phyloP scores from a whole-genome alignment of 2,113 vertebrate genomes.

The Ciconia boyciana region DNA sequence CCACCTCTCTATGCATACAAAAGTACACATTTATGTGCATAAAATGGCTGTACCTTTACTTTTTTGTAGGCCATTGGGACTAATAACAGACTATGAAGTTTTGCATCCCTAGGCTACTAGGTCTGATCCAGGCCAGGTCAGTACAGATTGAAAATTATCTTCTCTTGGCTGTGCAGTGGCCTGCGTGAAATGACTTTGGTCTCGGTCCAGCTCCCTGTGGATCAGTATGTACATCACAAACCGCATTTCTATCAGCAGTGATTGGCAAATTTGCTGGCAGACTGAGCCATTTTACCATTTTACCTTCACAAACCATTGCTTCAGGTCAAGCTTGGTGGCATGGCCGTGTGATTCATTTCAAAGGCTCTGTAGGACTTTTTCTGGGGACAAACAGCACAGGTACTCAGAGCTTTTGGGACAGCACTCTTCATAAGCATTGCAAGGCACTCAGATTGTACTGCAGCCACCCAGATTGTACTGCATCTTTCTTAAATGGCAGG shows the following conservation, averaged over 20 bases:
- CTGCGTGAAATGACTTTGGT: constrained; percentile 28
- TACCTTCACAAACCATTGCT: constrained; percentile 35
- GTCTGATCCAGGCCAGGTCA: neutral
- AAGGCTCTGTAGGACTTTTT: neutral
- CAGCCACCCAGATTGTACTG: neutral
- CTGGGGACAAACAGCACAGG: neutral
- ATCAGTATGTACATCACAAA: constrained; percentile 1
- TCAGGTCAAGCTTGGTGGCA: neutral
- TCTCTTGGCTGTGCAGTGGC: neutral
- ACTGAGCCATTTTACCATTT: neutral
- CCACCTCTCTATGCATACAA: neutral
- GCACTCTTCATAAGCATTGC: neutral
- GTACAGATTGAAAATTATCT: neutral
- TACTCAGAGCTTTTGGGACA: neutral
- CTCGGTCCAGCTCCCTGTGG: constrained; percentile 24
- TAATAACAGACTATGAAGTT: neutral
- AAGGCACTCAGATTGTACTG: neutral
- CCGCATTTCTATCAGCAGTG: neutral
- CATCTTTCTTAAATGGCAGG: neutral
- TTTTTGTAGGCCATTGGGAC: neutral
- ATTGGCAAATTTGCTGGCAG: constrained; percentile 17
- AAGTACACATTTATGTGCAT: neutral
- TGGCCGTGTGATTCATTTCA: neutral
- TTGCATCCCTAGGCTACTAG: neutral
- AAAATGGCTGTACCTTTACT: neutral